Evolutionary conservation across 30 jellyfish, hydroid and myxozoan genomes (phyloP).

Genomic region (Turritopsis dohrnii): DNA sequence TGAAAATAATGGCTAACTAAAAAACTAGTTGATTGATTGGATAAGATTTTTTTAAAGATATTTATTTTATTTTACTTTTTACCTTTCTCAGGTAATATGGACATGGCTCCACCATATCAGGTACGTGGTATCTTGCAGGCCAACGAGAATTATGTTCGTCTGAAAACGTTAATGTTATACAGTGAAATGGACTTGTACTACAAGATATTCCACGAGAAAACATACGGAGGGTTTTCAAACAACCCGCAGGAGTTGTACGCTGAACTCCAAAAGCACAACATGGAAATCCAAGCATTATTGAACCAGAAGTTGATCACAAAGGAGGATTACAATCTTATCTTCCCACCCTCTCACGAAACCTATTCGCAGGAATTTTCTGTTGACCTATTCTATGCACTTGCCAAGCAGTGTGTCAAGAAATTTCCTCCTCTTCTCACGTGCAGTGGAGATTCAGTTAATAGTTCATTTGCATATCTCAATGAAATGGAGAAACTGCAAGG

Average conservation of each 20-base stretch:
- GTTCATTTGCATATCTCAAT: not conserved
- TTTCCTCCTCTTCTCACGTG: not conserved
- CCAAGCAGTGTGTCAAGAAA: conserved; percentile 12
- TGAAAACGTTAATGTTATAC: conserved; percentile 14
- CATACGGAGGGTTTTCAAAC: conserved; percentile 20
- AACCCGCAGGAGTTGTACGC: conserved; percentile 22
- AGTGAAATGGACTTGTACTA: conserved; percentile 19
- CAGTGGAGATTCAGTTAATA: not conserved
- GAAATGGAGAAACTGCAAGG: conserved; percentile 19
- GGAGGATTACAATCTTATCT: not conserved
- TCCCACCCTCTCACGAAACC: conserved; percentile 25
- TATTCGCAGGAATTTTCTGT: conserved; percentile 21
- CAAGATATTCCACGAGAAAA: conserved; percentile 28
- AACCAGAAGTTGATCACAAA: not conserved
- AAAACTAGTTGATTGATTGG: no score
- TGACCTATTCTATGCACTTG: conserved; percentile 2
- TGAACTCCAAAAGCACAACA: not conserved
- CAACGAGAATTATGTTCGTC: conserved; percentile 34
- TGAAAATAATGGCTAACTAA: no score
- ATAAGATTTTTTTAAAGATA: no score
- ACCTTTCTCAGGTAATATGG: not conserved
- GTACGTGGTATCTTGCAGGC: conserved; percentile 22
- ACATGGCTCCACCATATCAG: conserved; percentile 1
- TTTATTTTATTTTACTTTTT: no score
- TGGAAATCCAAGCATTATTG: not conserved